phyloP scores from a whole-genome alignment of 35 echinoderm and acorn worm genomes.

The Ophiothrix spiculata region DNA sequence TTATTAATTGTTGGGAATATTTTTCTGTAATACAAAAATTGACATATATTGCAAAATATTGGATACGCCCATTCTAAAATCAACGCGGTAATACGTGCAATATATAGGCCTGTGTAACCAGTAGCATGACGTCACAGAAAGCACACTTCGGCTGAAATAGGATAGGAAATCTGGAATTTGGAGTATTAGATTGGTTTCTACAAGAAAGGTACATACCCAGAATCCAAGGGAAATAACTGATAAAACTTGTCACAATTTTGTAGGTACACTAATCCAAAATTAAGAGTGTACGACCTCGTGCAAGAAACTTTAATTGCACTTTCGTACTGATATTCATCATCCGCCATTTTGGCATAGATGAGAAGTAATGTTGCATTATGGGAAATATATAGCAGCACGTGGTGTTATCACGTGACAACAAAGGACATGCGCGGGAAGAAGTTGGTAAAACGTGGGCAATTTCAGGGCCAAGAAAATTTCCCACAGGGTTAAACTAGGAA shows the following conservation, averaged over 20 bases:
- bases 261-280: background rate
- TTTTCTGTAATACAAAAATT: background rate
- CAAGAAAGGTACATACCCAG: background rate
- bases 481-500: no score
- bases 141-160: background rate
- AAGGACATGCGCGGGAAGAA: background rate
- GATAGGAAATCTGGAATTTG: no score
- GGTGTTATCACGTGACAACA: background rate
- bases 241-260: background rate
- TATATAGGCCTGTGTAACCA: background rate
- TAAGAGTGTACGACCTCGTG: background rate
- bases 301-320: conserved; percentile 16
- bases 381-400: background rate
- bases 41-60: background rate
- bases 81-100: background rate
- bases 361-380: background rate
- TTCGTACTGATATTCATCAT: background rate
- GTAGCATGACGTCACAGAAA: background rate
- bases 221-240: background rate
- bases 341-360: background rate
- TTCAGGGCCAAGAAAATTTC: no score
- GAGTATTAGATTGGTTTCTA: no score
- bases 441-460: background rate
- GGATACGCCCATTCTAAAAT: background rate
- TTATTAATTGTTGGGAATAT: no score